These are phyloP conservation scores for Ctenodactylus gundi DNA, from an alignment of 2,113 vertebrate genomes.

Conservation along the genomic window DNA sequence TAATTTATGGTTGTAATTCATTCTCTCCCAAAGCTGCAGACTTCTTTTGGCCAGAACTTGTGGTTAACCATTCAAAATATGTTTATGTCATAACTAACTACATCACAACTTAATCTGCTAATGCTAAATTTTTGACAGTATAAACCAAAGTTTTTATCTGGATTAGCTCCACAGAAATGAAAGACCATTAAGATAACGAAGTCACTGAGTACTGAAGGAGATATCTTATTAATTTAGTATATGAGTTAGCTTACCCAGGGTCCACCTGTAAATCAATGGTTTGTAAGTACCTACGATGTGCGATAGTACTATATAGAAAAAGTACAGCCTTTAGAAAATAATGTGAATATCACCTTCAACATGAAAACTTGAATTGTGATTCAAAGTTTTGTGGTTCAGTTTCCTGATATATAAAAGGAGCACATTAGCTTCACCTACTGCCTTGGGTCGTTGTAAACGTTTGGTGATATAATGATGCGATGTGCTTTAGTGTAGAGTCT, in stretches of 20 bases:
- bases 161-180: background rate
- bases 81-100: background rate
- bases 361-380: background rate
- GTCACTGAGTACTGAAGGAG: background rate
- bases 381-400: background rate
- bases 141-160: background rate
- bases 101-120: background rate
- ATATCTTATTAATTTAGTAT: background rate
- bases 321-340: background rate
- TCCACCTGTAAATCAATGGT: background rate
- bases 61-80: background rate
- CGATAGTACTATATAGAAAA: background rate
- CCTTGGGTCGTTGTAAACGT: background rate
- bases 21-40: background rate
- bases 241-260: background rate
- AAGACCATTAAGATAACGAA: background rate
- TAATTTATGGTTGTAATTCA: background rate
- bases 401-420: background rate
- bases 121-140: conserved; percentile 1
- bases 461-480: background rate
- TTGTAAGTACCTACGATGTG: background rate
- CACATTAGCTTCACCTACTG: background rate
- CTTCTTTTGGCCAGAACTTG: background rate
- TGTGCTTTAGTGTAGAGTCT: background rate
- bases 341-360: background rate